phyloP scores from a whole-genome alignment of 2,888 invertebrate genomes.

The Leptopilina myrica region DNA sequence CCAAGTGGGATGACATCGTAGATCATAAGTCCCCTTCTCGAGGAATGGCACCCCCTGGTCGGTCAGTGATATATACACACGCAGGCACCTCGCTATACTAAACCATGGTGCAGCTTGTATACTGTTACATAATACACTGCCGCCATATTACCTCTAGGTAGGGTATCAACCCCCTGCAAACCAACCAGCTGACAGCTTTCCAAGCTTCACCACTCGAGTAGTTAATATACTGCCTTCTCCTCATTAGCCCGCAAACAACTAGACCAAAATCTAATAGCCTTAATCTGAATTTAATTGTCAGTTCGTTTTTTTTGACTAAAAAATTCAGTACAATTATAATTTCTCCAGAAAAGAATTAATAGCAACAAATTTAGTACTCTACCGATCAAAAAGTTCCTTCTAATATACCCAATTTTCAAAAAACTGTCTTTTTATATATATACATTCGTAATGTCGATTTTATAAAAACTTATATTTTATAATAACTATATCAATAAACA shows the following conservation, averaged over 20 bases:
- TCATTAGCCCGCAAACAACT: conserved; percentile 69
- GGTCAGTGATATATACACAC: conserved; percentile 58
- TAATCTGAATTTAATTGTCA: conserved; percentile 14
- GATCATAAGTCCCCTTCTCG: conserved; percentile 61
- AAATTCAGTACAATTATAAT: neutral
- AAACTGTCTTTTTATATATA: no score
- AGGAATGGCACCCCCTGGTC: conserved; percentile 42
- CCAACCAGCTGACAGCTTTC: conserved; percentile 58
- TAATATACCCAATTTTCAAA: no score
- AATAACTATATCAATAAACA: no score
- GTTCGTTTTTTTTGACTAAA: no score
- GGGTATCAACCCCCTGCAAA: conserved; percentile 58
- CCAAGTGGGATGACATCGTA: conserved; percentile 70
- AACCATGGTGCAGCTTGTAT: conserved; percentile 62
- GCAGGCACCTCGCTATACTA: conserved; percentile 57
- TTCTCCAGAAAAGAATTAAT: no score
- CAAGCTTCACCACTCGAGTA: conserved; percentile 56
- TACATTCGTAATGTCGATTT: no score
- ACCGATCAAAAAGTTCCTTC: no score
- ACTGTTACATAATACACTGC: conserved; percentile 70
- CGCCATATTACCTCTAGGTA: conserved; percentile 65
- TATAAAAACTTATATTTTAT: no score
- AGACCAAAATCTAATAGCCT: conserved; percentile 40
- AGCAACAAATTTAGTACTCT: no score
- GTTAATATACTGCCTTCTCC: conserved; percentile 72